Base-by-base conservation (phyloP, 1,140 invertebrate species). In the Drosophila insularis region DNA sequence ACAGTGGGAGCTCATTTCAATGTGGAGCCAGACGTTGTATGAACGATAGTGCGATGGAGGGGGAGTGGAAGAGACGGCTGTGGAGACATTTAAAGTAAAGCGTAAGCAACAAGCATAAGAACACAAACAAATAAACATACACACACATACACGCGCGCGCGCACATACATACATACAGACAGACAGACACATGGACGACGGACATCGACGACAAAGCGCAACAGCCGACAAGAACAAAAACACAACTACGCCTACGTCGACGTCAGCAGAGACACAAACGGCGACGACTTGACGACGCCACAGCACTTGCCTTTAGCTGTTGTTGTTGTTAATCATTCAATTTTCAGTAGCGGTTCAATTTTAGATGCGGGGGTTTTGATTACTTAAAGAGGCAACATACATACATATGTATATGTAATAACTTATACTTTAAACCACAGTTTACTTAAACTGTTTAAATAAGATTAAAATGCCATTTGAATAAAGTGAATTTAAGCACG, bases 261-360 rank as follows among this genome's bases (percentile, higher is more conserved):
- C 35, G 35, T 37, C 35, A 37, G 35, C 35, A 37, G 43, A 50
- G 43, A 50, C 43, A 50, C 14, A 46, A 46, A 66, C 73, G 71
- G 58, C 72, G 68, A 79, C 81, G 73, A 84, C 81, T 87, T 89
- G 85, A 77, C 84, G 75, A 78, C 75, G 86, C 84, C 86, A 89
- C 70, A 71, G 81, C 75, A 89, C 81, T 86, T 81, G 81, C 79
- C 69, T 54, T 50, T 35, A 27, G 27, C 27, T 27, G 63, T 66
- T 81, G 50, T 79, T 78, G 72, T 80, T 81, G 76, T 78, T 56
- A 39, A 68, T 63, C 53, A 53, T 37, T 40, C 59, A 59, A 35
- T 71, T 71, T 40, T 62, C 73, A 69, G 74, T 79, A 64, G 50
- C 74, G 74, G 73, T 77, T 81, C 65, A 77, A 14, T 31, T 23